These are phyloP conservation scores for Drosophila bocki DNA, from an alignment of 1,140 invertebrate species.

Conservation along the genomic window DNA sequence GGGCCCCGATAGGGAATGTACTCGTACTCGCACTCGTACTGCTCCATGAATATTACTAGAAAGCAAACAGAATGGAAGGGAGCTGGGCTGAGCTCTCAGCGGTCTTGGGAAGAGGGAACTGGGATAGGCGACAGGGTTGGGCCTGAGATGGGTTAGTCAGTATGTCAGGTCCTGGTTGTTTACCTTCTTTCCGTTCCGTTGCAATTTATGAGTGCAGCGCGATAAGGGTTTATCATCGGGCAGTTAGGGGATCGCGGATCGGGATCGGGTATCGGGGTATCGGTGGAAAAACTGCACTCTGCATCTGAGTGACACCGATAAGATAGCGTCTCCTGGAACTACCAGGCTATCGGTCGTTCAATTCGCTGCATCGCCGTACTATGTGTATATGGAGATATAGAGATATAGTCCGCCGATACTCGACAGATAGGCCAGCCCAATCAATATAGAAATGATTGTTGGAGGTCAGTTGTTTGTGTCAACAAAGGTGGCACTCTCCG, in stretches of 20 bases:
- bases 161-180: constrained; percentile 65
- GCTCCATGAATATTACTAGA: constrained; percentile 57
- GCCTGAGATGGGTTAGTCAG: constrained; percentile 61
- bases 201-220: constrained; percentile 76
- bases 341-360: constrained; percentile 41
- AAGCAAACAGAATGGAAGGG: constrained; percentile 49
- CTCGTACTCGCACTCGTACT: constrained; percentile 34
- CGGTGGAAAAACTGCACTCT: constrained; percentile 71
- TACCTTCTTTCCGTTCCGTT: constrained; percentile 74
- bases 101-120: constrained; percentile 36
- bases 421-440: constrained; percentile 48
- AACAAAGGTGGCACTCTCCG: constrained; percentile 47
- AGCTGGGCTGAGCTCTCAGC: constrained; percentile 18
- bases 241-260: constrained; percentile 10
- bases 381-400: constrained; percentile 9
- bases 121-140: constrained; percentile 16
- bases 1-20: constrained; percentile 37
- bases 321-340: constrained; percentile 69
- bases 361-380: constrained; percentile 42
- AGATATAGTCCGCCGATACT: constrained; percentile 9
- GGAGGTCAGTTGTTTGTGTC: constrained; percentile 81
- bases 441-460: constrained; percentile 81
- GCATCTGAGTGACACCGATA: constrained; percentile 68
- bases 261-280: constrained; percentile 2
- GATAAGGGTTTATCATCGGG: constrained; percentile 68